These are phyloP conservation scores for Eonycteris spelaea DNA, from an alignment of 2,113 vertebrate genomes.

Conservation along the genomic window DNA sequence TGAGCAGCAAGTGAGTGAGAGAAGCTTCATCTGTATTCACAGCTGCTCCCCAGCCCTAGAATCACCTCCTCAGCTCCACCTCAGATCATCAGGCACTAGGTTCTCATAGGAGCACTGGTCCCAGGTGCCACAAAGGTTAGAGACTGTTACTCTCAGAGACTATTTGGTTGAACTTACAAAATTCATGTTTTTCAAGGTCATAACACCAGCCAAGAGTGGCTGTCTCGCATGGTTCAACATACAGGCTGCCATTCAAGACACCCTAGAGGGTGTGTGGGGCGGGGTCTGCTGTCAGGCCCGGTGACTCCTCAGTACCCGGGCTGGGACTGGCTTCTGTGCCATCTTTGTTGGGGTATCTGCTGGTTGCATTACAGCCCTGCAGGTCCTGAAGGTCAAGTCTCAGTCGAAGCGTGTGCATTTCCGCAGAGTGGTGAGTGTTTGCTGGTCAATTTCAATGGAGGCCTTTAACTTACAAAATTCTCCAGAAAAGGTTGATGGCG, in stretches of 20 bases:
- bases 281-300: too few species aligned
- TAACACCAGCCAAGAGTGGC: background rate
- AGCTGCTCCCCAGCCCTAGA: too few species aligned
- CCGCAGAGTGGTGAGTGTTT: background rate
- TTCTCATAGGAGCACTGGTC: too few species aligned
- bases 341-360: fast-evolving
- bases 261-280: fast-evolving
- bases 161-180: background rate
- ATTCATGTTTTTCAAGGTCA: background rate
- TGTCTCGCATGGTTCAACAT: too few species aligned
- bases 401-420: background rate
- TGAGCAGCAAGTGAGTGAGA: too few species aligned
- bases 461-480: background rate
- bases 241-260: background rate
- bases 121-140: too few species aligned
- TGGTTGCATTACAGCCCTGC: too few species aligned
- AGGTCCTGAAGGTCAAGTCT: background rate
- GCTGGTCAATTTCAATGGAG: background rate
- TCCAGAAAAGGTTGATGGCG: background rate
- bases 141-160: background rate
- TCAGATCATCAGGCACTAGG: too few species aligned
- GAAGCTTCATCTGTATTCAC: too few species aligned
- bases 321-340: background rate
- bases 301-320: background rate
- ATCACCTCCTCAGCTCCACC: too few species aligned